Evolutionary conservation across 1,140 invertebrate genomes (phyloP).

Genomic region (Drosophila eugracilis): DNA sequence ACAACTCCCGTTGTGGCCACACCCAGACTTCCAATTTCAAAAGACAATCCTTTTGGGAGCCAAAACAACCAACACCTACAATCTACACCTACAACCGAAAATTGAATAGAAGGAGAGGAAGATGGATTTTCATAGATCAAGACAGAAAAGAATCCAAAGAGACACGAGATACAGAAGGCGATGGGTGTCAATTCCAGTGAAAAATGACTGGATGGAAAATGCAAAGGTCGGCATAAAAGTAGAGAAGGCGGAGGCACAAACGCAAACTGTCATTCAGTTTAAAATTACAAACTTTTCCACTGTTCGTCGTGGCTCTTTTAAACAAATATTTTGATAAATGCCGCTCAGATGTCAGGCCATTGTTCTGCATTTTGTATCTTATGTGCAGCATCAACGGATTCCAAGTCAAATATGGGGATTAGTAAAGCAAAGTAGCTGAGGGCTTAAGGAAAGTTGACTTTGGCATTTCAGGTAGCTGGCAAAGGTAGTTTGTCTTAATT

Average conservation of each 20-base stretch:
- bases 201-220: constrained; percentile 78
- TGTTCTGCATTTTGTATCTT: neutral
- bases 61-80: constrained; percentile 57
- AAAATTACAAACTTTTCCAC: constrained; percentile 67
- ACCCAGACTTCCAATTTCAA: constrained; percentile 27
- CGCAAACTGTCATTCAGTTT: constrained; percentile 76
- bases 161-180: constrained; percentile 49
- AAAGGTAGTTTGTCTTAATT: constrained; percentile 60
- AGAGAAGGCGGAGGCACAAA: constrained; percentile 60
- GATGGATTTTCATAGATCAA: constrained; percentile 69
- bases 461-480: constrained; percentile 47
- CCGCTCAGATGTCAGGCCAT: constrained; percentile 13
- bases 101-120: constrained; percentile 15
- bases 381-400: neutral
- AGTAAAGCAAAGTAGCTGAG: constrained; percentile 24
- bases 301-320: constrained; percentile 9
- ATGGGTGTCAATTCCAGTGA: constrained; percentile 74
- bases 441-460: constrained; percentile 35
- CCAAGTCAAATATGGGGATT: constrained; percentile 32
- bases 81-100: constrained; percentile 56
- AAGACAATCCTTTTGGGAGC: constrained; percentile 72
- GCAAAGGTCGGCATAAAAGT: constrained; percentile 34
- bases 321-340: constrained; percentile 68
- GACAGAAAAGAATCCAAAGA: constrained; percentile 30
- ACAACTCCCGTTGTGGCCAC: constrained; percentile 43